Percentiles rank a stretch among this genome's conserved stretches.
Conservation (phyloP, 2,888 invertebrate genomes). For the Pyralis farinalis region DNA sequence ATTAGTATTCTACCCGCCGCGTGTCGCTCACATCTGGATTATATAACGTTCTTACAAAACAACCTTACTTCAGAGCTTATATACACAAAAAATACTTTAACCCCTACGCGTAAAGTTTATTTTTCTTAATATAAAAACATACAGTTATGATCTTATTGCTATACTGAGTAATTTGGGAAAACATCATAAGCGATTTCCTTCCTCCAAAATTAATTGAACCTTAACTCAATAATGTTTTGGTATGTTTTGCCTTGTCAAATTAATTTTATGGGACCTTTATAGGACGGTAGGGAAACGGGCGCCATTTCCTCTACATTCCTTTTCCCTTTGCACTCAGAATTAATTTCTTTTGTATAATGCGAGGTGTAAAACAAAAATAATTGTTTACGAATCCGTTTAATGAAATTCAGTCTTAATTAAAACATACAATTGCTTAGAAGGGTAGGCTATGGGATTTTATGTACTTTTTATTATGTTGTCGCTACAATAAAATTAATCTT, state of each 20-base stretch:
- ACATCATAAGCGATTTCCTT: too few relatives aligned
- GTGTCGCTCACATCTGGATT: constrained; percentile 4
- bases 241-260: not conserved
- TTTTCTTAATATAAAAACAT: too few relatives aligned
- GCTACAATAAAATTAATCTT: too few relatives aligned
- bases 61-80: not conserved
- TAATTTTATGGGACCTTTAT: constrained; percentile 1
- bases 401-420: constrained; percentile 23
- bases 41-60: not conserved
- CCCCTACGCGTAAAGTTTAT: too few relatives aligned
- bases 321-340: constrained; percentile 14
- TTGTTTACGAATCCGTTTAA: constrained; percentile 24
- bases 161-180: too few relatives aligned
- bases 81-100: too few relatives aligned
- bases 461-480: too few relatives aligned
- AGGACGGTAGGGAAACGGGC: not conserved
- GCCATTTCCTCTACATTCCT: constrained; percentile 4
- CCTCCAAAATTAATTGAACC: too few relatives aligned
- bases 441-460: constrained; percentile 6
- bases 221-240: too few relatives aligned
- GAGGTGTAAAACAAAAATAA: constrained; percentile 26
- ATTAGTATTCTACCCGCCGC: constrained; percentile 6
- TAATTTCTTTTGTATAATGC: constrained; percentile 25
- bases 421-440: constrained; percentile 16
- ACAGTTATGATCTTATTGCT: too few relatives aligned